Conservation (phyloP, 2,113 vertebrate species). For the Phainopepla nitens region DNA sequence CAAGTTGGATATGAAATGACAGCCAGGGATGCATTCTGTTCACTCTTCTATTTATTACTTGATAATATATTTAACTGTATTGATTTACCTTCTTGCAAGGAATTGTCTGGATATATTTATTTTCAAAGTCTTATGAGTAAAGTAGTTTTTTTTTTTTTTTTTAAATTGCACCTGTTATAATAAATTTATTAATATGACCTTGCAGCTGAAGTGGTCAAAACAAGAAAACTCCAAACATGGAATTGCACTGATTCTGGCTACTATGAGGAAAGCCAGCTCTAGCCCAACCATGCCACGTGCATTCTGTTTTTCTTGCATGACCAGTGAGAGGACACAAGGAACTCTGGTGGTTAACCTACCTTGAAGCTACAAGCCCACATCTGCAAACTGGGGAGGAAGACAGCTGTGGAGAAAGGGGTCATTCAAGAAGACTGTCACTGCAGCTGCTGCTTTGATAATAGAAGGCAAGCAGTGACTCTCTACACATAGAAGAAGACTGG, state of each 20-base stretch:
- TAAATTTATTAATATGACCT: background rate
- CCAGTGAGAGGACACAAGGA: background rate
- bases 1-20: background rate
- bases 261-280: background rate
- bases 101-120: background rate
- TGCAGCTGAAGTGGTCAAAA: background rate
- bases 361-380: background rate
- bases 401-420: background rate
- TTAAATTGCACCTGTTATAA: background rate
- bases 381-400: background rate
- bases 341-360: background rate
- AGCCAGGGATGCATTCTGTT: background rate
- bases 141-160: background rate
- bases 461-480: background rate
- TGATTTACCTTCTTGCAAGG: background rate
- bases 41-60: background rate
- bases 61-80: background rate
- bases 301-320: background rate
- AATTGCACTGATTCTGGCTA: background rate
- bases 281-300: accelerated
- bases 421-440: background rate
- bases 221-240: accelerated
- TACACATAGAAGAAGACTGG: background rate
- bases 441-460: background rate
- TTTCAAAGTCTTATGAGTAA: background rate